Percentiles rank a stretch among this genome's conserved stretches.
Conservation (phyloP, 1,140 invertebrate genomes). For the Diorhabda sublineata region DNA sequence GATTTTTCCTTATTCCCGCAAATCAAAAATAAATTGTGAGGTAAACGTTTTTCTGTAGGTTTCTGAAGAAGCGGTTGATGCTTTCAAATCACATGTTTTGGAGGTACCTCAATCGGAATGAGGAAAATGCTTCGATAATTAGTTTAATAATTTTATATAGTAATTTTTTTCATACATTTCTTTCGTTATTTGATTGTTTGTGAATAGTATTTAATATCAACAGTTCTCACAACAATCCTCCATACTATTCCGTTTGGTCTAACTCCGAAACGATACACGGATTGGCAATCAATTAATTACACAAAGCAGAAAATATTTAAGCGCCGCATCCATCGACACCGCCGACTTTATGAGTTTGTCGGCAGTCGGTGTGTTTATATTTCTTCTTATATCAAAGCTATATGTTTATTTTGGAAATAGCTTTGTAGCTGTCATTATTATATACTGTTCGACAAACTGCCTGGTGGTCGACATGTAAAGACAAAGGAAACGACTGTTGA, state of each 20-base stretch:
- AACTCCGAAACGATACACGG: background rate
- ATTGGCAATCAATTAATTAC: conserved; percentile 1
- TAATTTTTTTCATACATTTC: too few species aligned
- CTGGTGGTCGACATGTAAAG: background rate
- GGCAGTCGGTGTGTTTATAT: background rate
- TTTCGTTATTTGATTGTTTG: too few species aligned
- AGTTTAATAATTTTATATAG: too few species aligned
- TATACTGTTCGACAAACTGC: background rate
- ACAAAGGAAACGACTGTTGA: background rate
- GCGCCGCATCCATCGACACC: background rate
- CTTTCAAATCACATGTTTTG: too few species aligned
- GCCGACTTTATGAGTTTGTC: conserved; percentile 1
- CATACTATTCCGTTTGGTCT: background rate
- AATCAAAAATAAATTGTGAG: too few species aligned
- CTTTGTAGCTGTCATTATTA: conserved; percentile 2
- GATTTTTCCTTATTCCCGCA: too few species aligned
- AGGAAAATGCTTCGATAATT: too few species aligned
- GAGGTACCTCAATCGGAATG: too few species aligned
- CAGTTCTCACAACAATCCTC: background rate
- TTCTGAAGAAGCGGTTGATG: too few species aligned
- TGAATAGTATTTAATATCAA: background rate
- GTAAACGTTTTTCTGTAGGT: too few species aligned
- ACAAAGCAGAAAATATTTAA: background rate
- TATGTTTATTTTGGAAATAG: background rate
- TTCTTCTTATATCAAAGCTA: background rate